phyloP scores from a whole-genome alignment of 2,113 vertebrate species.

The Hemiprocne comata region DNA sequence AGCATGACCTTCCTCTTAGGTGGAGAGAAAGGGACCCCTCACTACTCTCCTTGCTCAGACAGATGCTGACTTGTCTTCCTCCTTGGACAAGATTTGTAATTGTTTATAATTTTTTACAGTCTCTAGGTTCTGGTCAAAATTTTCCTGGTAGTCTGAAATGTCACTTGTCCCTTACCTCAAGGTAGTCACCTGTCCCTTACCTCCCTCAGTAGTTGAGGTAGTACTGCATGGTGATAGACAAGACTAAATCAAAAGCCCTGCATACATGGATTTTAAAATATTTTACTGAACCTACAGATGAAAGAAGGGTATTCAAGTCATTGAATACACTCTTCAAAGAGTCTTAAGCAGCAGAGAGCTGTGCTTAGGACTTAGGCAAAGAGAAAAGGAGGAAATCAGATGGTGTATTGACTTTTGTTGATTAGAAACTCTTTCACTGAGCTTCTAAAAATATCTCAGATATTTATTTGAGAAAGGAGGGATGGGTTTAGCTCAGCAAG shows the following conservation, averaged over 20 bases:
- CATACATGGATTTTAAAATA: neutral
- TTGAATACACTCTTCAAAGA: constrained; percentile 22
- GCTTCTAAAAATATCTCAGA: constrained; percentile 44
- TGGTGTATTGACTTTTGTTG: neutral
- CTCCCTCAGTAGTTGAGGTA: neutral
- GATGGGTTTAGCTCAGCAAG: neutral
- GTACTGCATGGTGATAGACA: neutral
- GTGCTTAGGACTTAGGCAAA: neutral
- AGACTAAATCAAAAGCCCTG: neutral
- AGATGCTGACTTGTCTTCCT: neutral
- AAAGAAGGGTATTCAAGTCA: constrained; percentile 19
- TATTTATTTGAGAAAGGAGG: constrained; percentile 6
- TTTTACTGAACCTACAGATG: neutral
- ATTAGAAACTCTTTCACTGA: constrained; percentile 42
- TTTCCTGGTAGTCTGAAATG: neutral
- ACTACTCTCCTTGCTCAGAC: neutral
- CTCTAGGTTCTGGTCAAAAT: neutral
- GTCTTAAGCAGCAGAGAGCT: neutral
- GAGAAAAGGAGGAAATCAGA: constrained; percentile 21
- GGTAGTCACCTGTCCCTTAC: no score
- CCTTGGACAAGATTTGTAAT: neutral
- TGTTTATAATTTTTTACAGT: neutral
- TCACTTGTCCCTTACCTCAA: neutral
- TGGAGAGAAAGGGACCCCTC: neutral
- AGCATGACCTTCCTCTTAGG: neutral